These are phyloP conservation scores for Cliona cf. orientalis DNA, from an alignment of 37 sponge, comb jelly and placozoan genomes.

Conservation along the genomic window DNA sequence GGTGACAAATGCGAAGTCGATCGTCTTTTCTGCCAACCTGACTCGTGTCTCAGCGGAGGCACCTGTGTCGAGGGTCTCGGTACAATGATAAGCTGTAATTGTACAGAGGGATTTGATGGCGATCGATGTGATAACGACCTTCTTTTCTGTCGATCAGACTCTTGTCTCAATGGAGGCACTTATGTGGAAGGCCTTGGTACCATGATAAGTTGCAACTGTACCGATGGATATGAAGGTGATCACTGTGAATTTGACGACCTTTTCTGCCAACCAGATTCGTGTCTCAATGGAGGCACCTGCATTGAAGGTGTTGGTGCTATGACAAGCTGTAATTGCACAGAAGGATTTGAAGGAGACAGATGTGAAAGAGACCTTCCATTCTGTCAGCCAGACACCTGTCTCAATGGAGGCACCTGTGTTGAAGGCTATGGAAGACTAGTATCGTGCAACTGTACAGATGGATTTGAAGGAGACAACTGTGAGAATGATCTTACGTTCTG, in stretches of 20 bases:
- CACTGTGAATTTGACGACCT: slow-evolving; percentile 13
- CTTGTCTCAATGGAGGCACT: slow-evolving; percentile 59
- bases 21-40: background rate
- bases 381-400: slow-evolving; percentile 16
- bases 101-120: slow-evolving; percentile 24
- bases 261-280: background rate
- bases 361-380: slow-evolving; percentile 50
- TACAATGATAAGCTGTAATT: slow-evolving; percentile 22
- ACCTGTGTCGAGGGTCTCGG: slow-evolving; percentile 49
- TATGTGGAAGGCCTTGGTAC: slow-evolving; percentile 44
- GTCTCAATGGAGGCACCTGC: slow-evolving; percentile 42
- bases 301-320: slow-evolving; percentile 3
- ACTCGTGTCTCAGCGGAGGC: slow-evolving; percentile 47
- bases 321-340: slow-evolving; percentile 35
- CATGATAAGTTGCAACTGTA: slow-evolving; percentile 41
- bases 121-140: slow-evolving; percentile 15
- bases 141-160: background rate
- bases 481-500: no score
- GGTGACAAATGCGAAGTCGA: slow-evolving; percentile 17
- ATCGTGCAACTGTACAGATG: no score
- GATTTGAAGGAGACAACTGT: no score
- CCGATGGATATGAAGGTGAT: slow-evolving; percentile 12
- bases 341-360: slow-evolving; percentile 49
- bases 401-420: no score
- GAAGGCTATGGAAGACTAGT: no score